Evolutionary conservation across 2,888 invertebrate species (phyloP).

Genomic region (Pollenia amentaria): DNA sequence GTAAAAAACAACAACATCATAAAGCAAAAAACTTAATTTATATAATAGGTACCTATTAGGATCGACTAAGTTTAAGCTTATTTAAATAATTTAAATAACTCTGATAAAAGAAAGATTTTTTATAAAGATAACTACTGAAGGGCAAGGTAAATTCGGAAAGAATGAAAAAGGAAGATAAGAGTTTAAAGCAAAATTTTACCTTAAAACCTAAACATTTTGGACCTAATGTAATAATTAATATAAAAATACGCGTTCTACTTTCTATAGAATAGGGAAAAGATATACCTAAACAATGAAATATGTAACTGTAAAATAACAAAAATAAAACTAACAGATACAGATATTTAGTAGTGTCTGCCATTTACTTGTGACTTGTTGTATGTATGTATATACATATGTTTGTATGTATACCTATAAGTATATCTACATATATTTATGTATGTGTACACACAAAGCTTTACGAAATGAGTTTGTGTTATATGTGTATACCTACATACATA

Average conservation of each 20-base stretch:
- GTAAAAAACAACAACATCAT: slow-evolving; percentile 20
- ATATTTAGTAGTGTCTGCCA: slow-evolving; percentile 8
- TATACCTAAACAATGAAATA: not conserved
- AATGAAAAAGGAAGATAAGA: no score
- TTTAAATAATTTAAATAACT: no score
- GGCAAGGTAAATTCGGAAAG: no score
- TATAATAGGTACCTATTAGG: slow-evolving; percentile 4
- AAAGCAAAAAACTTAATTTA: not conserved
- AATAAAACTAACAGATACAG: slow-evolving; percentile 13
- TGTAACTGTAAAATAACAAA: slow-evolving; percentile 7
- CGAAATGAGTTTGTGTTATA: not conserved
- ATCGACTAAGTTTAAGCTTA: not conserved
- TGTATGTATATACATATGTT: not conserved
- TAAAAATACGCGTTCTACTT: not conserved
- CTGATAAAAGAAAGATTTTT: no score
- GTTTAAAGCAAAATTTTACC: no score
- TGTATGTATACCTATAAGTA: not conserved
- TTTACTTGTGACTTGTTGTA: not conserved
- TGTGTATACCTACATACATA: not conserved
- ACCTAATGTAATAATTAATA: not conserved
- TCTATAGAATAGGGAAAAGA: slow-evolving; percentile 8
- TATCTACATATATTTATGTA: no score
- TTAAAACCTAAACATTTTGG: not conserved
- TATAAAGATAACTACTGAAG: no score
- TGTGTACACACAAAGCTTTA: not conserved